phyloP scores from a whole-genome alignment of 1,140 invertebrate species.

The Drosophila tropicalis region DNA sequence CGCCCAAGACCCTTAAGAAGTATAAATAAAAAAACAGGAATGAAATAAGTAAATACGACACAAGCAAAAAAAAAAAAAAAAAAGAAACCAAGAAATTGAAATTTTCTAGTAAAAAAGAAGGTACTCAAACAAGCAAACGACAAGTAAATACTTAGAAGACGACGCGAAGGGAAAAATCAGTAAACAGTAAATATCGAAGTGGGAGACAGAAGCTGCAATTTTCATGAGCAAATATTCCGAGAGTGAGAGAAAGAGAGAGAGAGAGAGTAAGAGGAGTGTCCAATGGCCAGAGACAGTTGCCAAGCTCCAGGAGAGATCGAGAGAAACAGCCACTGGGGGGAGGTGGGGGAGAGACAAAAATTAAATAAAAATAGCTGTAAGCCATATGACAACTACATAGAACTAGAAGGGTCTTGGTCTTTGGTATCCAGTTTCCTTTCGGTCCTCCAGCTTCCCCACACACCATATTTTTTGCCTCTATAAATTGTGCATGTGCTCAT shows the following conservation, averaged over 20 bases:
- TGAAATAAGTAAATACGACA: constrained; percentile 42
- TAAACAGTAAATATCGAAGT: constrained; percentile 38
- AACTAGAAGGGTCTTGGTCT: constrained; percentile 4
- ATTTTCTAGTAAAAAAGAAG: constrained; percentile 32
- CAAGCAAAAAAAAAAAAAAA: constrained; percentile 37
- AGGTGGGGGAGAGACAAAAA: constrained; percentile 51
- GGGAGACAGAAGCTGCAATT: constrained; percentile 49
- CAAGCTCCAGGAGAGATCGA: neutral
- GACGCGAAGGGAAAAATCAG: neutral
- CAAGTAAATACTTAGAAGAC: constrained; percentile 5
- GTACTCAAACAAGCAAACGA: constrained; percentile 18
- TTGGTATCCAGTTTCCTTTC: constrained; percentile 5
- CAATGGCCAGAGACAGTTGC: neutral
- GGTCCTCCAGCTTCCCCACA: constrained; percentile 8
- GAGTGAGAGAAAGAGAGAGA: neutral
- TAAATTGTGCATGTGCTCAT: constrained; percentile 19
- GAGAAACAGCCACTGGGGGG: too few relatives aligned
- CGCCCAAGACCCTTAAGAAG: constrained; percentile 6
- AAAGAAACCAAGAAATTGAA: constrained; percentile 41
- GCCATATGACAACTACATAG: constrained; percentile 43
- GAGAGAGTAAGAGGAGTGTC: neutral
- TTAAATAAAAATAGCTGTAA: constrained; percentile 78
- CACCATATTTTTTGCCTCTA: neutral
- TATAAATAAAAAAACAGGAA: constrained; percentile 10
- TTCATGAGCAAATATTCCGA: constrained; percentile 57